Base-by-base conservation (phyloP, 2,113 vertebrate species). In the Silurus asotus region DNA sequence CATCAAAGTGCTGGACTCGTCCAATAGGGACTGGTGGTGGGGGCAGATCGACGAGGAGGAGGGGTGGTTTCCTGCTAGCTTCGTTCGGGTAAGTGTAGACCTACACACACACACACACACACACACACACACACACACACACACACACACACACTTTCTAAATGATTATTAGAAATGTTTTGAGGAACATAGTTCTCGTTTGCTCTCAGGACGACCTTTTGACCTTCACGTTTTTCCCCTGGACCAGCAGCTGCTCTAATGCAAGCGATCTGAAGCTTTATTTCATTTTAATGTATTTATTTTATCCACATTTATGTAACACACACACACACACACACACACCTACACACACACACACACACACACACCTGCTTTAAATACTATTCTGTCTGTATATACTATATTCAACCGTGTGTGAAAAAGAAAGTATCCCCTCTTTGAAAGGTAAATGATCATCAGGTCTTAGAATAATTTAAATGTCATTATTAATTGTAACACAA, bases 1-100 rank as follows among this genome's bases (percentile, higher is more conserved):
- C 95, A 99, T 99, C 95, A 99, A 99, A 95, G 98, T 99, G 95
- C 96, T 99, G 94, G 98, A 99, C 95, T 98, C 98, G 93, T 99
- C 98, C 95, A 98, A 99, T 95, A 99, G 98, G 95, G 98, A 99
- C 96, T 99, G 98, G 98, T 99, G 98, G 98, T 99, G 98, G 98
- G 98, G 98, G 92, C 97, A 99, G 95, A 99, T 99, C 74, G 98
- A 99, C 67, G 97, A 99, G 84, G 97, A 99, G 92, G 97, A 99
- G 94, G 98, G 98, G 94, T 99, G 98, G 98, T 99, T 99, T 94
- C 98, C 98, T 25, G 98, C 98, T 94, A 99, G 97, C 96, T 99
- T 99, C 86, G 98, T 99, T 94, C 97, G 98, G 97, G 98, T 99
- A 95, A 99, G 97, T 96, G 80, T 59, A 72, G 51, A 56, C 84